A percentile compares a stretch with the other conserved stretches of the same genome.
phyloP scores from a whole-genome alignment of 1,140 invertebrate genomes.

The Aphidius gifuensis region DNA sequence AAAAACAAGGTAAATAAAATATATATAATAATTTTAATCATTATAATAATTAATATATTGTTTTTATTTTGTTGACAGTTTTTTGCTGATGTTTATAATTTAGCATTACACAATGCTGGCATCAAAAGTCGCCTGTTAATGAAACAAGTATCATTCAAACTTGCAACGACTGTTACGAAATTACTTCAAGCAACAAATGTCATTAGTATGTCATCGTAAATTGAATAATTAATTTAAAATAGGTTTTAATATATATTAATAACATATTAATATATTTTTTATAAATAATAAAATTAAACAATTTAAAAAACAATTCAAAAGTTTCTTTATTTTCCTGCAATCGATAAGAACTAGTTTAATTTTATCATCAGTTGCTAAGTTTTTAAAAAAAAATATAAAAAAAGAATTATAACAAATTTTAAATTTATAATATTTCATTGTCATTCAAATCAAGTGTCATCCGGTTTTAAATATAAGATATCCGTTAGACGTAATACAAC shows the following conservation, averaged over 20 bases:
- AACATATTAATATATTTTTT: background rate
- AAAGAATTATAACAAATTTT: too few species aligned
- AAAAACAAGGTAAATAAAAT: constrained; percentile 48
- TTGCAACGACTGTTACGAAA: constrained; percentile 42
- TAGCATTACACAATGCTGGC: constrained; percentile 52
- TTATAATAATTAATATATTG: background rate
- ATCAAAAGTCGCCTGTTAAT: constrained; percentile 47
- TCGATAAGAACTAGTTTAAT: too few species aligned
- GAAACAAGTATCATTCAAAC: constrained; percentile 44
- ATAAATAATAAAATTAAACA: background rate
- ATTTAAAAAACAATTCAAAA: background rate
- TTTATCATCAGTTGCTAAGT: too few species aligned
- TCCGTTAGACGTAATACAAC: too few species aligned
- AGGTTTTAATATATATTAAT: background rate
- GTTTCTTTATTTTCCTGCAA: too few species aligned
- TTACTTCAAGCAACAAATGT: constrained; percentile 48
- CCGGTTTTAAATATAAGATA: too few species aligned
- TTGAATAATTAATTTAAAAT: too few species aligned
- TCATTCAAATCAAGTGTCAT: too few species aligned
- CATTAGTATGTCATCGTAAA: constrained; percentile 50
- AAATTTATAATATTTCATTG: too few species aligned
- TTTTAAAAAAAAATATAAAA: too few species aligned
- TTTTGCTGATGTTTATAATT: constrained; percentile 66
- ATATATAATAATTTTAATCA: background rate
- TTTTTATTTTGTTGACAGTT: constrained; percentile 55